Evolutionary conservation across 2,888 invertebrate species (phyloP).

Genomic region (Tinea pellionella): DNA sequence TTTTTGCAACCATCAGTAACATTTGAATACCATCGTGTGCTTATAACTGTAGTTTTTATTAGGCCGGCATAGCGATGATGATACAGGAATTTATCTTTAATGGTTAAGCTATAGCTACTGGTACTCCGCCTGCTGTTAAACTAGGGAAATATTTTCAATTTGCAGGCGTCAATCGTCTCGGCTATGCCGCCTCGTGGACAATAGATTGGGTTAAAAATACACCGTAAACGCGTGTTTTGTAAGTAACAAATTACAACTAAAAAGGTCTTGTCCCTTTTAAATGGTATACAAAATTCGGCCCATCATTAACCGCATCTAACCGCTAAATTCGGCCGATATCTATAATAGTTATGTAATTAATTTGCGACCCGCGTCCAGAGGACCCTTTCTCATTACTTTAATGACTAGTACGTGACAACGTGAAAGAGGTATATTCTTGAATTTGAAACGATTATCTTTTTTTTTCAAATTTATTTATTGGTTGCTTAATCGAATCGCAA

Average conservation of each 20-base stretch:
- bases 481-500: no score
- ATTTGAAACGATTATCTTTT: neutral
- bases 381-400: constrained; percentile 46
- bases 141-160: no score
- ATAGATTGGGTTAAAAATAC: no score
- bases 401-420: constrained; percentile 36
- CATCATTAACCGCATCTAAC: neutral
- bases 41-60: no score
- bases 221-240: no score
- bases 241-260: neutral
- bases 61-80: no score
- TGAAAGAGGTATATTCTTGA: neutral
- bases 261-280: neutral
- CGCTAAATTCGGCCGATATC: constrained; percentile 19
- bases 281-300: neutral
- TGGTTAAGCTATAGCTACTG: no score
- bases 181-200: no score
- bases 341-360: constrained; percentile 32
- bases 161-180: no score
- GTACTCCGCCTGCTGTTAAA: no score
- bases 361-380: constrained; percentile 26
- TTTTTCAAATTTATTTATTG: neutral
- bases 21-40: neutral
- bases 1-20: neutral
- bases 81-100: no score